These are phyloP conservation scores for Danio aesculapii DNA, from an alignment of 2,797 vertebrate species.

Conservation along the genomic window DNA sequence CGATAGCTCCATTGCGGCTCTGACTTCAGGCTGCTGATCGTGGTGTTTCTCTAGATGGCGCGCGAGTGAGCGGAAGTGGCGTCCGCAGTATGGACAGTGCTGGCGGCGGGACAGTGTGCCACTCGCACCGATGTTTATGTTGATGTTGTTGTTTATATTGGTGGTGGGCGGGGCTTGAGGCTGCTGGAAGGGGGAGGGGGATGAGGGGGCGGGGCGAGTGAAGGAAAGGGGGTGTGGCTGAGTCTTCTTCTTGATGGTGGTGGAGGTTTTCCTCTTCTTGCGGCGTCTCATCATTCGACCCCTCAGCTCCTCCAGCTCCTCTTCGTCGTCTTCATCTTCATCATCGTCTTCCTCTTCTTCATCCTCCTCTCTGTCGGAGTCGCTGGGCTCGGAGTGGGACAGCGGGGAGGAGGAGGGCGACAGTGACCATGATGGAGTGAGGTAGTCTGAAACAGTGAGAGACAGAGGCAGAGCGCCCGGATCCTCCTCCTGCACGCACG, in stretches of 20 bases:
- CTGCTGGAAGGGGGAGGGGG: slow-evolving; percentile 64
- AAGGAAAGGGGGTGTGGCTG: slow-evolving; percentile 59
- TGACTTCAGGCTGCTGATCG: slow-evolving; percentile 79
- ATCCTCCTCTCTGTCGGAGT: slow-evolving; percentile 82
- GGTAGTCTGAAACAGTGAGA: slow-evolving; percentile 83
- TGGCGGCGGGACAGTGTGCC: slow-evolving; percentile 72
- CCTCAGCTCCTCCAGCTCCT: slow-evolving; percentile 79
- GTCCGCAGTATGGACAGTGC: slow-evolving; percentile 82
- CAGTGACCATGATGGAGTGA: slow-evolving; percentile 84
- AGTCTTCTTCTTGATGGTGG: slow-evolving; percentile 74
- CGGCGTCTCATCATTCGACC: slow-evolving; percentile 80
- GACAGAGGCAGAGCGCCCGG: slow-evolving; percentile 79
- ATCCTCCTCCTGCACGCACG: slow-evolving; percentile 76
- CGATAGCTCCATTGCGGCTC: slow-evolving; percentile 80
- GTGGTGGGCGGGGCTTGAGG: slow-evolving; percentile 73
- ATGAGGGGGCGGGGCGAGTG: slow-evolving; percentile 71
- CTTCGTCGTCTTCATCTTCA: slow-evolving; percentile 79
- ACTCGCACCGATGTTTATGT: slow-evolving; percentile 78
- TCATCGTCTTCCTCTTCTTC: slow-evolving; percentile 83
- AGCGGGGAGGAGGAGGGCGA: slow-evolving; percentile 83
- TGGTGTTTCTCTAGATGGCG: slow-evolving; percentile 85
- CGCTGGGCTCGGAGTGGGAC: slow-evolving; percentile 82
- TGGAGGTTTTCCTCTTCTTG: slow-evolving; percentile 78
- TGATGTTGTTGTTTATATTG: slow-evolving; percentile 85
- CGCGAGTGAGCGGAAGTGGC: slow-evolving; percentile 81